Percentiles rank a stretch among this genome's conserved stretches.
Evolutionary conservation across 2,888 invertebrate species (phyloP).

Genomic region (Cephalotes varians): DNA sequence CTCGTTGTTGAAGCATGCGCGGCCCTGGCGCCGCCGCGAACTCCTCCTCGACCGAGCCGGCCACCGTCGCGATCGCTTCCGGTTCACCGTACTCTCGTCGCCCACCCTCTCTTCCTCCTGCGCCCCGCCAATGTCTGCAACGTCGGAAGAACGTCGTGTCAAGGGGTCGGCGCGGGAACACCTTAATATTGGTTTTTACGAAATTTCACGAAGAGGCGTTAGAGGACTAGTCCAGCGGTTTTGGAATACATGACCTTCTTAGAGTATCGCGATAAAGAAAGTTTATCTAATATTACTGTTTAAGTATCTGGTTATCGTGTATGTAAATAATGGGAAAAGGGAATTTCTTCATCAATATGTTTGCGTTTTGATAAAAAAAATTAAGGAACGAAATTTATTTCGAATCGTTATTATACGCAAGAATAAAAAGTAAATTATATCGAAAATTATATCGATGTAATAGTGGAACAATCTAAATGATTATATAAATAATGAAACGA

Average conservation of each 20-base stretch:
- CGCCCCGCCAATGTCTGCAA: conserved; percentile 61
- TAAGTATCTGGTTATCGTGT: background rate
- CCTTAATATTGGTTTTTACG: background rate
- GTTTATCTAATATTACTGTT: background rate
- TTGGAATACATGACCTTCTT: background rate
- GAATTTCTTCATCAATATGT: background rate
- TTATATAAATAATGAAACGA: background rate
- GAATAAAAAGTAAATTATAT: too few relatives aligned
- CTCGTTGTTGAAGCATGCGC: conserved; percentile 83
- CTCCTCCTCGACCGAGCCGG: conserved; percentile 60
- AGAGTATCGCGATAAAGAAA: too few relatives aligned
- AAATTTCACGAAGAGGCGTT: background rate
- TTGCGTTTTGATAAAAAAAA: conserved; percentile 1
- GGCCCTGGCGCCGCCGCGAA: conserved; percentile 71
- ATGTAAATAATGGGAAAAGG: background rate
- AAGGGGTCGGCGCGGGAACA: background rate
- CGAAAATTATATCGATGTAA: background rate
- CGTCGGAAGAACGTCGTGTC: conserved; percentile 28
- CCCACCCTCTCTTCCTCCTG: conserved; percentile 50
- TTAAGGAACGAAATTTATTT: background rate
- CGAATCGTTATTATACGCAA: background rate
- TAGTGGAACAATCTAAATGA: background rate
- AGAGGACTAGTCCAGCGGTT: background rate
- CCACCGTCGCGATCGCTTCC: conserved; percentile 55
- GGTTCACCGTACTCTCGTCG: conserved; percentile 64